Evolutionary conservation across 1,140 invertebrate species (phyloP).

Genomic region (Drosophila pseudoobscura): DNA sequence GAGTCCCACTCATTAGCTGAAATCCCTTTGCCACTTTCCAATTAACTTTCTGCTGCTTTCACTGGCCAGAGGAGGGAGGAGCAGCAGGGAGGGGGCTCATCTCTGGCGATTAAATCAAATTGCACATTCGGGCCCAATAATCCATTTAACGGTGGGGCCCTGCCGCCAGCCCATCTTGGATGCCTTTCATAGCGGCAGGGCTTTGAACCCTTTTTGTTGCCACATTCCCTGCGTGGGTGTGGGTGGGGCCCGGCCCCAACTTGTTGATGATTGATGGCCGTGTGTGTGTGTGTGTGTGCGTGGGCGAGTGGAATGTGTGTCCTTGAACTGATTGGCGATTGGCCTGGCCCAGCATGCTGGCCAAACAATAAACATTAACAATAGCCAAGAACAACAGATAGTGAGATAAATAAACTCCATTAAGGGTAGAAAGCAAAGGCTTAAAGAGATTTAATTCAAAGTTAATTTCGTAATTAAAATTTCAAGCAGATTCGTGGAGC

Average conservation of each 20-base stretch:
- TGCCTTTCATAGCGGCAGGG: constrained; percentile 1
- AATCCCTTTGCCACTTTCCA: constrained; percentile 6
- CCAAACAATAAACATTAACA: constrained; percentile 26
- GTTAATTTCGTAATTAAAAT: too few relatives aligned
- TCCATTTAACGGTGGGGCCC: constrained; percentile 17
- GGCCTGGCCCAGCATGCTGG: constrained; percentile 2
- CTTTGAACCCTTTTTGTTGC: constrained; percentile 44
- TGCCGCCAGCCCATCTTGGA: constrained; percentile 14
- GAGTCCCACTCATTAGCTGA: constrained; percentile 1
- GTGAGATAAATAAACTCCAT: constrained; percentile 2
- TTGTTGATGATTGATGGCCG: constrained; percentile 74
- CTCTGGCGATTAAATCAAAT: constrained; percentile 43
- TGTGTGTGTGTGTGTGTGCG: neutral
- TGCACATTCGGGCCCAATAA: constrained; percentile 55
- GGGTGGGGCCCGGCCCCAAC: constrained; percentile 46
- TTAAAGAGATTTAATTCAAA: too few relatives aligned
- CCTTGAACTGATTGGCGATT: constrained; percentile 46
- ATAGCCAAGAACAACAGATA: constrained; percentile 22
- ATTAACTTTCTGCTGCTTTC: constrained; percentile 22
- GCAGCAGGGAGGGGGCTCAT: too few relatives aligned
- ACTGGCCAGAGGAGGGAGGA: neutral
- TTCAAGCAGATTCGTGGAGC: too few relatives aligned
- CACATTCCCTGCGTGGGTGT: constrained; percentile 2
- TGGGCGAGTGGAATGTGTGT: constrained; percentile 24
- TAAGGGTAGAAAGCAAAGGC: neutral